Evolutionary conservation across 2,888 invertebrate species (phyloP).

Genomic region (Seira ritae): DNA sequence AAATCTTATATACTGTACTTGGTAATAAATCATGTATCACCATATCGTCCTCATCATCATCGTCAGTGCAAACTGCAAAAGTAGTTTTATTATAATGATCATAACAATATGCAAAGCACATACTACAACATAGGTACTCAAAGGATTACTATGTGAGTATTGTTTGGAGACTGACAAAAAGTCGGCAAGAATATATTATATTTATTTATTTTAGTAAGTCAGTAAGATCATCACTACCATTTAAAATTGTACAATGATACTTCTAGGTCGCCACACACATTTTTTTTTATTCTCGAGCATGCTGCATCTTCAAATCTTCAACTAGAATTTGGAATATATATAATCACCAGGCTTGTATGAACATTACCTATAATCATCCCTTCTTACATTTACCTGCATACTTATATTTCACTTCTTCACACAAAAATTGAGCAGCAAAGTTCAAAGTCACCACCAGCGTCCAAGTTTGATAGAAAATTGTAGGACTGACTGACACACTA

Average conservation of each 20-base stretch:
- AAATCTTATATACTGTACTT: neutral
- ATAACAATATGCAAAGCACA: slow-evolving; percentile 21
- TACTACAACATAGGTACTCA: neutral
- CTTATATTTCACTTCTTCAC: neutral
- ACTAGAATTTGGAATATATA: slow-evolving; percentile 2
- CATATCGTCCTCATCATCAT: neutral
- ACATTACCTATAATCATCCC: slow-evolving; percentile 16
- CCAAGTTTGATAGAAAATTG: neutral
- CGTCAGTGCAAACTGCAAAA: neutral
- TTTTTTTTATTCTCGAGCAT: slow-evolving; percentile 16
- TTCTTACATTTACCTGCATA: neutral
- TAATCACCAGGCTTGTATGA: slow-evolving; percentile 46
- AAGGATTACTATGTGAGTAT: neutral
- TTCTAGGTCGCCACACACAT: slow-evolving; percentile 60
- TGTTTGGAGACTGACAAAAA: neutral
- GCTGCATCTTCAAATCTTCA: slow-evolving; percentile 23
- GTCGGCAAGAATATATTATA: neutral
- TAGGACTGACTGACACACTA: no score
- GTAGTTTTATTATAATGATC: slow-evolving; percentile 1
- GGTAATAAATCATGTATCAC: slow-evolving; percentile 8
- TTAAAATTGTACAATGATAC: slow-evolving; percentile 47
- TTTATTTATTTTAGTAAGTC: slow-evolving; percentile 39
- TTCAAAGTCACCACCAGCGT: slow-evolving; percentile 43
- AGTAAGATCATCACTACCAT: slow-evolving; percentile 55
- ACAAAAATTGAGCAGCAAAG: slow-evolving; percentile 30